These are phyloP conservation scores for Styela plicata DNA, from an alignment of 23 tunicate species.

Conservation along the genomic window DNA sequence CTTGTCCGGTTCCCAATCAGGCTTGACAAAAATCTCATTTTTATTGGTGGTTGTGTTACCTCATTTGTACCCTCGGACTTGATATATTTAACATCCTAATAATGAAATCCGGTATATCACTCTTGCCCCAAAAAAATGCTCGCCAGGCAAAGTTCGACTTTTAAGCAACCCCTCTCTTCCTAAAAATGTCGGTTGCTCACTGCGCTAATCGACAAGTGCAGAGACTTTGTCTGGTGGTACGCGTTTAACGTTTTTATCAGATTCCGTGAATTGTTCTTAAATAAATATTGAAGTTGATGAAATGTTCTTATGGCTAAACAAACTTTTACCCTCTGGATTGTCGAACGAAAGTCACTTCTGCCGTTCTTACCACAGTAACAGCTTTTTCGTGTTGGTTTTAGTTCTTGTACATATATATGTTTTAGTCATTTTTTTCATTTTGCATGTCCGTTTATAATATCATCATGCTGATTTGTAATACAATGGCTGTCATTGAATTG, in stretches of 20 bases:
- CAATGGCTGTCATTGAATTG: too few species aligned
- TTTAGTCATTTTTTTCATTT: background rate
- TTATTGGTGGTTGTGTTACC: background rate
- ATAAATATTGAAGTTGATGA: too few species aligned
- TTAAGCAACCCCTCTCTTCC: constrained; percentile 22
- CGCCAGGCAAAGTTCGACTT: constrained; percentile 26
- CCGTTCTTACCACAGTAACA: too few species aligned
- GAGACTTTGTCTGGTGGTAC: constrained; percentile 34
- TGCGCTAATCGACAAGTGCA: constrained; percentile 28
- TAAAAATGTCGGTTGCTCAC: constrained; percentile 28
- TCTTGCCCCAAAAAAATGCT: background rate
- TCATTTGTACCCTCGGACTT: background rate
- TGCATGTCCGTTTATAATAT: too few species aligned
- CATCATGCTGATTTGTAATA: too few species aligned
- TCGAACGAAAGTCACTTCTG: too few species aligned
- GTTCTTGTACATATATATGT: background rate
- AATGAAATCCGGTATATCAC: background rate
- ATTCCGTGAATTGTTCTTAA: too few species aligned
- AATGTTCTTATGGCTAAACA: too few species aligned
- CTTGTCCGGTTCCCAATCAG: background rate
- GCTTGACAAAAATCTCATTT: too few species aligned
- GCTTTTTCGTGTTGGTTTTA: too few species aligned
- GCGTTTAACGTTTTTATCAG: constrained; percentile 1
- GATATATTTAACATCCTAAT: background rate
- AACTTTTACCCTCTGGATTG: too few species aligned